Conservation (phyloP, 2,888 invertebrate genomes). For the Callinectes sapidus region DNA sequence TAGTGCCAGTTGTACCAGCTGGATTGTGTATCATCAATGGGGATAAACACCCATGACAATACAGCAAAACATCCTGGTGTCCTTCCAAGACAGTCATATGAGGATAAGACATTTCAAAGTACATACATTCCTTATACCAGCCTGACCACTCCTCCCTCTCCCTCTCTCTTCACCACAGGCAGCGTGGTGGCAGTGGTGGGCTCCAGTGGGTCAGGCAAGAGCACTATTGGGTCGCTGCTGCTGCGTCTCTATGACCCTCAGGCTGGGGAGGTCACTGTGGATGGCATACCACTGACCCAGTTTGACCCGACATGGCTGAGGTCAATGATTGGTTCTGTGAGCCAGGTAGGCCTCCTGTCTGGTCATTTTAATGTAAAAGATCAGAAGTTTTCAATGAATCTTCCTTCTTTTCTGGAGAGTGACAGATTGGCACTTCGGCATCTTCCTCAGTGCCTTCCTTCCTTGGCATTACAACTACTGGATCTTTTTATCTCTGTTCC, state of each 20-base stretch:
- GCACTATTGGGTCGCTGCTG: constrained; percentile 90
- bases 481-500: too few relatives aligned
- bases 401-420: neutral
- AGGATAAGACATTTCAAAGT: too few relatives aligned
- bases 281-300: constrained; percentile 85
- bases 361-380: neutral
- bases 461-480: too few relatives aligned
- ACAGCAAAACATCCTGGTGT: too few relatives aligned
- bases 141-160: neutral
- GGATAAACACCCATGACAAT: too few relatives aligned
- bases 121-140: neutral
- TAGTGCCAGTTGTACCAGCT: too few relatives aligned
- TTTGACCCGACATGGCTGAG: constrained; percentile 91
- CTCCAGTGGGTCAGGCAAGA: constrained; percentile 95
- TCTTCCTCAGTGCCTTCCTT: too few relatives aligned
- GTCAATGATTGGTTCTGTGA: constrained; percentile 58
- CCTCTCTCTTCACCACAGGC: constrained; percentile 41
- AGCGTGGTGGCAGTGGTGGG: constrained; percentile 89
- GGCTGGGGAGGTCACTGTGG: constrained; percentile 83
- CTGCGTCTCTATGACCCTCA: constrained; percentile 91
- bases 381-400: neutral
- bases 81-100: too few relatives aligned
- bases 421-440: too few relatives aligned
- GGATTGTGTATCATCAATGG: too few relatives aligned
- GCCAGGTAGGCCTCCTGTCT: constrained; percentile 51